Evolutionary conservation across 2,888 invertebrate species (phyloP).

Genomic region (Orchestes rusci): DNA sequence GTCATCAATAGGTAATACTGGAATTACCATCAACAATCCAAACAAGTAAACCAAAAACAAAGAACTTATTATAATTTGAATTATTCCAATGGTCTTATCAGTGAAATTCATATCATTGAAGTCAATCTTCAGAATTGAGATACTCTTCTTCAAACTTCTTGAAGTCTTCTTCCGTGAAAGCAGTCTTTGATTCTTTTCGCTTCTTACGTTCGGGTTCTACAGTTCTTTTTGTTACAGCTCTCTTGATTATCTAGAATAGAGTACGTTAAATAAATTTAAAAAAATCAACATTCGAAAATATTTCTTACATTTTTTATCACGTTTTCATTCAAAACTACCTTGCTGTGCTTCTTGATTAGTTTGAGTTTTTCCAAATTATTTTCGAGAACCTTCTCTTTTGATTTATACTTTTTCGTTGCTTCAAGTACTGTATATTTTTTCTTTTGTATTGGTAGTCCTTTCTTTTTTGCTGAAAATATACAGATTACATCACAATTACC

Average conservation of each 20-base stretch:
- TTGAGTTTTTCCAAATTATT: slow-evolving; percentile 38
- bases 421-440: slow-evolving; percentile 39
- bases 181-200: slow-evolving; percentile 49
- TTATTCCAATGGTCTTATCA: slow-evolving; percentile 31
- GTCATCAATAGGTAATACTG: slow-evolving; percentile 37
- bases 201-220: slow-evolving; percentile 41
- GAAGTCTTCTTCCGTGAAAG: slow-evolving; percentile 65
- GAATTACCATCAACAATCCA: slow-evolving; percentile 35
- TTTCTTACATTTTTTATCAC: slow-evolving; percentile 32
- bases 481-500: too few species aligned
- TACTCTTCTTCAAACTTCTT: slow-evolving; percentile 60
- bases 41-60: slow-evolving; percentile 33
- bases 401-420: slow-evolving; percentile 33
- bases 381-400: slow-evolving; percentile 36
- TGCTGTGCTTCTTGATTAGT: slow-evolving; percentile 34
- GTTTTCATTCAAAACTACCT: slow-evolving; percentile 35
- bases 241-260: slow-evolving; percentile 48
- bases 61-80: slow-evolving; percentile 31
- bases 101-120: slow-evolving; percentile 24
- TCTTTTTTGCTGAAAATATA: slow-evolving; percentile 18
- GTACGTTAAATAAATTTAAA: background rate
- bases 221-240: slow-evolving; percentile 49
- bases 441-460: too few species aligned
- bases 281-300: too few species aligned
- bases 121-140: slow-evolving; percentile 37